A percentile compares a stretch with the other conserved stretches of the same genome.
Evolutionary conservation across 2,888 invertebrate genomes (phyloP).

Genomic region (Dastarcus helophoroides): DNA sequence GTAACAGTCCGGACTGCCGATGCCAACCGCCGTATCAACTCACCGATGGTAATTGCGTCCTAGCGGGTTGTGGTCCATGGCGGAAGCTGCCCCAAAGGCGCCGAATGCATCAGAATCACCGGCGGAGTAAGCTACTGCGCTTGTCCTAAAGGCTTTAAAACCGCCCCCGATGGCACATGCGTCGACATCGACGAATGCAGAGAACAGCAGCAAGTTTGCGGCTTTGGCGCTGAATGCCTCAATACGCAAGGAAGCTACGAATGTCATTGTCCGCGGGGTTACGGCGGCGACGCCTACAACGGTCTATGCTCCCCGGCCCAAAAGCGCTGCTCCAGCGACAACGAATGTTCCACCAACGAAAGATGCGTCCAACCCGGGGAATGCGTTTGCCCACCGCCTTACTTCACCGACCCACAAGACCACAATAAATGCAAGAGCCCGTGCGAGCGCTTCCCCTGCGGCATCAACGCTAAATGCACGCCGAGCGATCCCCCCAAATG

Average conservation of each 20-base stretch:
- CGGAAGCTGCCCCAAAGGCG: constrained; percentile 73
- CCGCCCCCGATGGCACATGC: constrained; percentile 69
- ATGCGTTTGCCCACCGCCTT: constrained; percentile 85
- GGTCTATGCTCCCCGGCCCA: constrained; percentile 74
- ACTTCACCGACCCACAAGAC: constrained; percentile 71
- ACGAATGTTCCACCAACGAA: constrained; percentile 76
- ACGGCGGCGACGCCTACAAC: constrained; percentile 70
- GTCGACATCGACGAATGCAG: constrained; percentile 76
- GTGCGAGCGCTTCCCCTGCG: constrained; percentile 81
- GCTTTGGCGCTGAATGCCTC: constrained; percentile 76
- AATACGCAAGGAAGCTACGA: constrained; percentile 68
- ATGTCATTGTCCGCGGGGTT: constrained; percentile 72
- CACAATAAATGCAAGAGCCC: constrained; percentile 85
- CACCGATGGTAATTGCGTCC: constrained; percentile 69
- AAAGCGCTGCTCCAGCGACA: constrained; percentile 69
- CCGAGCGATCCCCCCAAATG: constrained; percentile 83
- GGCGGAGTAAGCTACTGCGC: constrained; percentile 88
- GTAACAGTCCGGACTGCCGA: constrained; percentile 71
- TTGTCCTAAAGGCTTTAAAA: constrained; percentile 76
- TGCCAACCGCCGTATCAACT: constrained; percentile 82
- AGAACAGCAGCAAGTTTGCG: constrained; percentile 65
- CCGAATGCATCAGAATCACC: constrained; percentile 82
- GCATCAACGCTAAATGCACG: constrained; percentile 81
- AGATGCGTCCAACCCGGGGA: constrained; percentile 86
- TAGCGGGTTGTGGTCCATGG: constrained; percentile 73